Base-by-base conservation (phyloP, 37 sponge, comb jelly and placozoan species). In the Oopsacas minuta region DNA sequence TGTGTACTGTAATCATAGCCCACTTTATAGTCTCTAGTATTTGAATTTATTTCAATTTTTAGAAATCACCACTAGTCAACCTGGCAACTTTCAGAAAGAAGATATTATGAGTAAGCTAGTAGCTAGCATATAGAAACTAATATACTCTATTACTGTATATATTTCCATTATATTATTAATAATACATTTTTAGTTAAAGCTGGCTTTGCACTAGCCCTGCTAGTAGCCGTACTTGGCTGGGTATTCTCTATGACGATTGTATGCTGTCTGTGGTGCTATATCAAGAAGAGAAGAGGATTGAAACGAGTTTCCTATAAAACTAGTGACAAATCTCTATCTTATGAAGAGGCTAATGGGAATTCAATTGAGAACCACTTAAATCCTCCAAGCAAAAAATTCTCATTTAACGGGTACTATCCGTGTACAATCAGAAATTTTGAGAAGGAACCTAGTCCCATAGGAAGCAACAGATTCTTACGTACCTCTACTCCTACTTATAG, bases 361-460 rank as follows among this genome's bases (percentile, higher is more conserved):
- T 42, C 49, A 42, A 8, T 17, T 42, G 49, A 42, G 8, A 42
- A 17, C 15, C 8, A 42, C 49, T 42, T n/a, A 61, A 61, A 10
- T 10, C 22, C 22, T 61, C 28, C 75, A 20, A 61, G 28, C 30
- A n/a, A 61, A 25, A 61, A 34, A 32, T 61, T 12, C 75, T 25
- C 28, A 25, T n/a, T 61, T 32, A 61, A 10, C 30, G 75, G 75
- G 30, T 61, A 25, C 22, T n/a, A 61, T 61, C 75, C 75, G 75
- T 61, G 30, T 61, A 61, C 22, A 61, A 25, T 61, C 32, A 3
- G 75, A 12, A 61, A 3, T 5, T 61, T 61, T n/a, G 75, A 61
- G 7, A 61, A 61, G 28, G 75, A 61, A 12, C 75, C 75, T 61
- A 61, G 75, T 61, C 75, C 75, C 28, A 61, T 61, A 32, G 75